phyloP scores from a whole-genome alignment of 2,113 vertebrate species.

The Rhinogobius similis region DNA sequence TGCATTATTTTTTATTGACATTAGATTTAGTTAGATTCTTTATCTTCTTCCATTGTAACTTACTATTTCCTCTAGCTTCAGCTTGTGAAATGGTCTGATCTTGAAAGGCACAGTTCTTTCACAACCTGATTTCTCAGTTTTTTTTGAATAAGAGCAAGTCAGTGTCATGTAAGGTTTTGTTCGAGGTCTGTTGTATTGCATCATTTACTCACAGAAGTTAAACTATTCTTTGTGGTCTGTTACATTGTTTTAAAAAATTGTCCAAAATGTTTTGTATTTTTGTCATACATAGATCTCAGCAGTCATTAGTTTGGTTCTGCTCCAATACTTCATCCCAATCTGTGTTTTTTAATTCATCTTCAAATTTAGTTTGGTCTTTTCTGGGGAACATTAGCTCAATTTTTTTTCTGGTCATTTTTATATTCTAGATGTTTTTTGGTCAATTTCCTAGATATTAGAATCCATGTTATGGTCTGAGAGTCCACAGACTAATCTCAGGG shows the following conservation, averaged over 20 bases:
- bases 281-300: neutral
- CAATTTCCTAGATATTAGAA: neutral
- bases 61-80: no score
- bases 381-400: neutral
- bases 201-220: neutral
- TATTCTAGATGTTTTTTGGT: neutral
- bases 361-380: neutral
- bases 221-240: neutral
- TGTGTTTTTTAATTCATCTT: neutral
- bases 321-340: neutral
- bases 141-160: no score
- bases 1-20: no score
- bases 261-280: neutral
- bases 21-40: no score
- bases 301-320: neutral
- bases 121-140: neutral
- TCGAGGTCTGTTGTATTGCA: neutral
- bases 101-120: no score
- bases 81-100: no score
- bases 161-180: neutral
- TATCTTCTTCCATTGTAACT: no score
- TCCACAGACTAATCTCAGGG: no score
- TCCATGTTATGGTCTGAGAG: neutral
- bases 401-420: neutral
- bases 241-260: neutral